Evolutionary conservation across 2,888 invertebrate genomes (phyloP), one percentile per base, ranked within the genome.

Genomic region (Drosophila rubida): DNA sequence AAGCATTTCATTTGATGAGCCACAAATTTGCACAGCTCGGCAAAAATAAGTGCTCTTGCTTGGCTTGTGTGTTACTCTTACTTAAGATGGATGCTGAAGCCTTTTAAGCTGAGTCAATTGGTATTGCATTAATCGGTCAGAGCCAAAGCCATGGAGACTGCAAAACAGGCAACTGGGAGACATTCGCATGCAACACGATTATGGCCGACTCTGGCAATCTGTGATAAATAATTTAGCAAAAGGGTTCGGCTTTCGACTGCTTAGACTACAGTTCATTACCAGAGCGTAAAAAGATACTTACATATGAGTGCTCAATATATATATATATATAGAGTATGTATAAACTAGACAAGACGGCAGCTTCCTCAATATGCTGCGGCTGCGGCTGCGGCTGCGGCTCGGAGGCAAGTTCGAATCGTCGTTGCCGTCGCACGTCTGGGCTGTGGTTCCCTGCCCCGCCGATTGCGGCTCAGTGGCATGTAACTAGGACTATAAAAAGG

Each of bases 401-500:
- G 23, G 54, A 19, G 3, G 13, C 27, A 41, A 51, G 41, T 30
- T 30, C 42, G 13, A 30, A 44, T 22, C 16, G n/a, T 11, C 32
- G 32, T 41, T 7, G 7, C n/a, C 32, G 11, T 27, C 27, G 8
- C 8, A 8, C 32, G n/a, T 35, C 32, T n/a, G 4, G 32, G 27
- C 27, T 27, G 27, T 42, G 19, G 41, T n/a, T 6, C 6, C 22
- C 42, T 23, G 6, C 13, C n/a, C 41, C 27, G 23, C 35, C 35
- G 53, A 44, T 53, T 60, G 59, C 37, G 53, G 53, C 53, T 44
- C 30, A 42, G 57, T 19, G 44, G 46, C 75, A 69, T 79, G 79
- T 72, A 71, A 77, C 81, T 78, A 71, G 72, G 75, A 78, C 75
- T 69, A 68, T 82, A 87, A 82, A 82, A 82, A 82, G 83, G 70